Percentiles rank a stretch among this genome's conserved stretches.
phyloP scores from a whole-genome alignment of 2,888 invertebrate genomes.

The Eupithecia centaureata region DNA sequence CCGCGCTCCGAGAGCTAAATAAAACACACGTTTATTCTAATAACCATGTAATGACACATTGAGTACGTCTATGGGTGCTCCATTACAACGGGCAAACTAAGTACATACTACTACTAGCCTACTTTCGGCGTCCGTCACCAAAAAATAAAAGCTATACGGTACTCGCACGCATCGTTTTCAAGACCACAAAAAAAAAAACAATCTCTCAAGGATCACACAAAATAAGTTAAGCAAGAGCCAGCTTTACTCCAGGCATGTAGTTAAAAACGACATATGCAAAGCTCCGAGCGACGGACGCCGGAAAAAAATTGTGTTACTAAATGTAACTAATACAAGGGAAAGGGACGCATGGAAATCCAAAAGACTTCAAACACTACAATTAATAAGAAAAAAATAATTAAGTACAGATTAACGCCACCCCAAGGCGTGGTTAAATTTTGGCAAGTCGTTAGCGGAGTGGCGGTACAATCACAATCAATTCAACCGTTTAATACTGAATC shows the following conservation, averaged over 20 bases:
- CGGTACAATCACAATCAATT: constrained; percentile 70
- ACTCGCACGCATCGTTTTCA: constrained; percentile 33
- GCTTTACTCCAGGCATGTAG: constrained; percentile 27
- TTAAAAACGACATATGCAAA: constrained; percentile 36
- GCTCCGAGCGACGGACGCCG: constrained; percentile 49
- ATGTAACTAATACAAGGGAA: constrained; percentile 67
- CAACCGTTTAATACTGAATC: constrained; percentile 79
- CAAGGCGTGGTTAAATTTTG: constrained; percentile 61
- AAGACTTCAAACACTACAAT: constrained; percentile 46
- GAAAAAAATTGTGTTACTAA: constrained; percentile 63
- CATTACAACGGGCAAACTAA: constrained; percentile 79
- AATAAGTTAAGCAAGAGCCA: constrained; percentile 26
- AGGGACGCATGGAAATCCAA: constrained; percentile 45
- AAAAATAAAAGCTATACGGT: constrained; percentile 42
- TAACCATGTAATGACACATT: constrained; percentile 82
- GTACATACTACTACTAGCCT: constrained; percentile 68
- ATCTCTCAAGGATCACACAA: constrained; percentile 19
- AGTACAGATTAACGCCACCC: constrained; percentile 67
- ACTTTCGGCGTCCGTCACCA: constrained; percentile 60
- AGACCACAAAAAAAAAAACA: constrained; percentile 32
- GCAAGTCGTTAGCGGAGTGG: constrained; percentile 70
- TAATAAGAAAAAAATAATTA: constrained; percentile 66
- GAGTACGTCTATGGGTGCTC: constrained; percentile 75
- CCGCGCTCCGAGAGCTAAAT: constrained; percentile 72
- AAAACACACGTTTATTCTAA: constrained; percentile 82